Conservation (phyloP, 2,888 invertebrate species). For the Macroteleia sp. region DNA sequence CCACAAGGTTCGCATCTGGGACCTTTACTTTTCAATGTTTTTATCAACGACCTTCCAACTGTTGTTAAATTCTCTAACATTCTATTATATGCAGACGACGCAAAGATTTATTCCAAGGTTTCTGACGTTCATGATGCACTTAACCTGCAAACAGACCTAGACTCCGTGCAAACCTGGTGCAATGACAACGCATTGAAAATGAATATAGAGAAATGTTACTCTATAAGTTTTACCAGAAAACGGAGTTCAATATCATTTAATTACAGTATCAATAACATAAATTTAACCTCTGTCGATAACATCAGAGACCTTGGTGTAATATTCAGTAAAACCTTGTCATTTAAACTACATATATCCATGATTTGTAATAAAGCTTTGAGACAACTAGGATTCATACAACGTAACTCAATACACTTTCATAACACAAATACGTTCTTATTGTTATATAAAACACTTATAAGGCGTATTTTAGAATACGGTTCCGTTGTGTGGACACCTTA, state of each 20-base stretch:
- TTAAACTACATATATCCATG: not conserved
- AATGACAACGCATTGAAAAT: not conserved
- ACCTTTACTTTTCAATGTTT: too few relatives aligned
- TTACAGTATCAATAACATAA: not conserved
- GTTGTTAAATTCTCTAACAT: too few relatives aligned
- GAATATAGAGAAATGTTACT: not conserved
- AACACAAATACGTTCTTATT: not conserved
- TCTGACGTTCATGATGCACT: not conserved
- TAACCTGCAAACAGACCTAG: not conserved
- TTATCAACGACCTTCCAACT: too few relatives aligned
- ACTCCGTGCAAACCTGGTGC: not conserved
- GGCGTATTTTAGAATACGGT: not conserved
- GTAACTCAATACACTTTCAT: not conserved
- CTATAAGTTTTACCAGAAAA: not conserved
- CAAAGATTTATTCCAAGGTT: not conserved
- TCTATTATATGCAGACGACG: not conserved
- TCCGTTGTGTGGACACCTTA: not conserved
- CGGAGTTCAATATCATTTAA: not conserved
- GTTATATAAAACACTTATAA: not conserved
- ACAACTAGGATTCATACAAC: not conserved
- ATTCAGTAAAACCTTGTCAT: not conserved
- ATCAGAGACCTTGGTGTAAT: not conserved
- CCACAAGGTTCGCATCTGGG: too few relatives aligned
- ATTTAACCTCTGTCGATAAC: not conserved
- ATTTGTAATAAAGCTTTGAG: not conserved